phyloP scores from a whole-genome alignment of 2,113 vertebrate genomes.

The Scalopus aquaticus region DNA sequence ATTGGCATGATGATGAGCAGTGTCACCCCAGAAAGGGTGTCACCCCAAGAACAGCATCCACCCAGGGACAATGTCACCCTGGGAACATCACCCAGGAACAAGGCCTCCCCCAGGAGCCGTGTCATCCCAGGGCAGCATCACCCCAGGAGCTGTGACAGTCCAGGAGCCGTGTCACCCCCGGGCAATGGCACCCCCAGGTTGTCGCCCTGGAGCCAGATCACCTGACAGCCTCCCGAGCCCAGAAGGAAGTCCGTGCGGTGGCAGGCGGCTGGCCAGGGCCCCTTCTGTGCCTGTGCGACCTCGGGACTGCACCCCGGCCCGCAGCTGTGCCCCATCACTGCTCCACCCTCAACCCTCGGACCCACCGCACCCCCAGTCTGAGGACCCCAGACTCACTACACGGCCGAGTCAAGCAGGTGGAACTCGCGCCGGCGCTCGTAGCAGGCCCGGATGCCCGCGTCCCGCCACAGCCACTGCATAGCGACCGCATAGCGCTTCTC shows the following conservation, averaged over 20 bases:
- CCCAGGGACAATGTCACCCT: neutral
- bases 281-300: neutral
- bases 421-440: constrained; percentile 91
- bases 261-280: neutral
- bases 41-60: neutral
- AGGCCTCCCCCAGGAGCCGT: too few relatives aligned
- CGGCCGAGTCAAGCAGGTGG: constrained; percentile 92
- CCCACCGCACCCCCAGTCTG: accelerated
- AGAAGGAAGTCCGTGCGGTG: accelerated
- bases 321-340: accelerated
- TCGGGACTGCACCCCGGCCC: neutral
- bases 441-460: constrained; percentile 87
- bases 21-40: neutral
- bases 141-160: neutral
- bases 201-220: neutral
- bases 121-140: neutral
- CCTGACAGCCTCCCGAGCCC: neutral
- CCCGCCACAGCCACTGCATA: constrained; percentile 89
- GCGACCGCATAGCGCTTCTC: constrained; percentile 79
- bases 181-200: neutral
- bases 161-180: neutral
- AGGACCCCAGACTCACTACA: constrained; percentile 88
- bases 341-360: accelerated
- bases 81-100: neutral
- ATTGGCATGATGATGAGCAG: neutral